A percentile compares a stretch with the other conserved stretches of the same genome.
phyloP scores from a whole-genome alignment of 2,797 vertebrate genomes.

The Artibeus jamaicensis region DNA sequence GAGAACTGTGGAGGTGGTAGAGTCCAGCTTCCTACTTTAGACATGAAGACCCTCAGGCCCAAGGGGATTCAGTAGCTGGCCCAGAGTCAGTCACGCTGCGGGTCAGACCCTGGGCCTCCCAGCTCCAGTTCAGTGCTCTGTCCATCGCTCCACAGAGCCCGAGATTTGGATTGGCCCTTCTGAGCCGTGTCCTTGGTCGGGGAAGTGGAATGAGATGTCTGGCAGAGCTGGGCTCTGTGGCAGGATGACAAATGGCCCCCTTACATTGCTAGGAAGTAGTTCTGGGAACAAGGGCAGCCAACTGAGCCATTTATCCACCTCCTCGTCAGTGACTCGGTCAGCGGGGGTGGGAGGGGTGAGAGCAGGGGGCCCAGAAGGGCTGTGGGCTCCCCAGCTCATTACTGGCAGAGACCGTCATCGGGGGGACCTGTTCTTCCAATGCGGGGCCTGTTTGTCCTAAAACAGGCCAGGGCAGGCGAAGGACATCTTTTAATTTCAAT shows the following conservation, averaged over 20 bases:
- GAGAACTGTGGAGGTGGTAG: not conserved
- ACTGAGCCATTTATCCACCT: conserved; percentile 40
- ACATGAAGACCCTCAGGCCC: not conserved
- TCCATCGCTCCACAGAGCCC: not conserved
- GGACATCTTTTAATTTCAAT: not conserved
- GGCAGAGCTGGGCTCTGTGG: conserved; percentile 49
- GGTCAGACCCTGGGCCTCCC: not conserved
- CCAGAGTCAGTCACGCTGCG: not conserved
- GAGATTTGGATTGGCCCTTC: not conserved
- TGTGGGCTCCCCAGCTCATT: not conserved
- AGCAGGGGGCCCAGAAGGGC: not conserved
- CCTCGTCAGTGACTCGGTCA: not conserved
- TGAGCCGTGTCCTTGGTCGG: conserved; percentile 16
- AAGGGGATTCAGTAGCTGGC: not conserved
- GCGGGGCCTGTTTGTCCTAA: not conserved
- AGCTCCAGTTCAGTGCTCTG: not conserved
- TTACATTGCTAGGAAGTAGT: conserved; percentile 61
- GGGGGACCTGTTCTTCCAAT: not conserved
- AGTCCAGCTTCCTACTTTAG: not conserved
- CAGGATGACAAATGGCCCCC: conserved; percentile 59
- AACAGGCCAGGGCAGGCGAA: not conserved
- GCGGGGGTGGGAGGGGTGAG: not conserved
- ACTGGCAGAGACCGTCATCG: not conserved
- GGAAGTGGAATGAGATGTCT: conserved; percentile 45
- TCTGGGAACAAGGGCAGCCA: conserved; percentile 63